Conservation (phyloP, 1,140 invertebrate species). For the Lepidostoma basale region DNA sequence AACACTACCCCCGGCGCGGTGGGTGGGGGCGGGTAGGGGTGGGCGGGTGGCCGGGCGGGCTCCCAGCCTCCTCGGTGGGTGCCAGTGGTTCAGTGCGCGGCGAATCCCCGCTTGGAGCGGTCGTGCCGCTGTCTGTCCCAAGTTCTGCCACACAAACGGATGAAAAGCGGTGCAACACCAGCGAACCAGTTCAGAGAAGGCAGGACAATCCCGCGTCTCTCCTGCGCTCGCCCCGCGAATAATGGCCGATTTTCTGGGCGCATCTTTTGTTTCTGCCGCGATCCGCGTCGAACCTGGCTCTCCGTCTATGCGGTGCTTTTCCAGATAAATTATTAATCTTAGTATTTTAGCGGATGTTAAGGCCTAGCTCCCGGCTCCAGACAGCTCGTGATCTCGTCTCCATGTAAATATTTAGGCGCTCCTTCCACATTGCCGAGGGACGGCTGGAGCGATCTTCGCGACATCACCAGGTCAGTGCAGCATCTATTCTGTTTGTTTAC, state of each 20-base stretch:
- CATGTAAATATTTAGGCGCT: too few species aligned
- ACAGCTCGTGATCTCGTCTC: too few species aligned
- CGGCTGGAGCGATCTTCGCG: too few species aligned
- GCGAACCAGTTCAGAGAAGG: not conserved
- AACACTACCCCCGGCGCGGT: not conserved
- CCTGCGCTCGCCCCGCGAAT: not conserved
- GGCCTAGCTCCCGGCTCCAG: too few species aligned
- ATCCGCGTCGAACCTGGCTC: not conserved
- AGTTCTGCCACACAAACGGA: not conserved
- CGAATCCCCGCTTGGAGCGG: not conserved
- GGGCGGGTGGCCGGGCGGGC: not conserved
- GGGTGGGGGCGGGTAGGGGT: not conserved
- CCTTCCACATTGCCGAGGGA: too few species aligned
- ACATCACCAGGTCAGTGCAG: too few species aligned
- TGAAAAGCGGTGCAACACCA: not conserved
- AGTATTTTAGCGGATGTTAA: not conserved
- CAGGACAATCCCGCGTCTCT: not conserved
- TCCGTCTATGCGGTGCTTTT: conserved; percentile 1
- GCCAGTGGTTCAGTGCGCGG: not conserved
- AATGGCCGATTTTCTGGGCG: not conserved
- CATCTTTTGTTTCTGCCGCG: too few species aligned
- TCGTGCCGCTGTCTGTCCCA: conserved; percentile 1
- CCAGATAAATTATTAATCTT: not conserved
- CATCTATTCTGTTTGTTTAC: too few species aligned
- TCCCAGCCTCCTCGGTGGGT: not conserved